A percentile compares a stretch with the other conserved stretches of the same genome.
These are phyloP conservation scores for Ciona savignyi DNA, from an alignment of 23 tunicate genomes.

Conservation along the genomic window DNA sequence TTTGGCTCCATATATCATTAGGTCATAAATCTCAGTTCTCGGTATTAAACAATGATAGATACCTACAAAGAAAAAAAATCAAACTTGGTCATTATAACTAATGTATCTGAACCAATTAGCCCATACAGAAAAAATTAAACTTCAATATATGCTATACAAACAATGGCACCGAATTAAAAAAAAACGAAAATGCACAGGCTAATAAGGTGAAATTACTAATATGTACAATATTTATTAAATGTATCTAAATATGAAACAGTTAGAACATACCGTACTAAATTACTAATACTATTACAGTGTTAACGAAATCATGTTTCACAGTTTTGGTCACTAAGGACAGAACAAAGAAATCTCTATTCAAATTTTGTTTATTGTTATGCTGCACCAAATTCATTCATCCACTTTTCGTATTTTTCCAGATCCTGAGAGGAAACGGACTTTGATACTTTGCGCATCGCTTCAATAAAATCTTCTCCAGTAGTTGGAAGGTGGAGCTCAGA, in stretches of 20 bases:
- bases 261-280: not conserved
- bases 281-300: not conserved
- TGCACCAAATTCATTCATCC: conserved; percentile 94
- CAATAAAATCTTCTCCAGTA: conserved; percentile 79
- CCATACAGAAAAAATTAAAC: too few relatives aligned
- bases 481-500: conserved; percentile 88
- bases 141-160: too few relatives aligned
- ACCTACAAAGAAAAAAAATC: too few relatives aligned
- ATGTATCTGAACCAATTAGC: too few relatives aligned
- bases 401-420: conserved; percentile 75
- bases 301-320: not conserved
- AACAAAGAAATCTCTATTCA: not conserved
- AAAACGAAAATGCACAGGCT: too few relatives aligned
- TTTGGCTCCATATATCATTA: not conserved
- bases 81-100: too few relatives aligned
- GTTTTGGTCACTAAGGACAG: not conserved
- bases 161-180: too few relatives aligned
- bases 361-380: conserved; percentile 38
- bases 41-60: not conserved
- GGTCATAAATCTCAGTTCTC: not conserved
- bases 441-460: conserved; percentile 64
- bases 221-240: too few relatives aligned
- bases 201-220: too few relatives aligned
- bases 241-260: too few relatives aligned
- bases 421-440: conserved; percentile 87